Evolutionary conservation across 2,113 vertebrate species (phyloP), one percentile per base, ranked within the genome.

Genomic region (Serranochromis macrocephalus): DNA sequence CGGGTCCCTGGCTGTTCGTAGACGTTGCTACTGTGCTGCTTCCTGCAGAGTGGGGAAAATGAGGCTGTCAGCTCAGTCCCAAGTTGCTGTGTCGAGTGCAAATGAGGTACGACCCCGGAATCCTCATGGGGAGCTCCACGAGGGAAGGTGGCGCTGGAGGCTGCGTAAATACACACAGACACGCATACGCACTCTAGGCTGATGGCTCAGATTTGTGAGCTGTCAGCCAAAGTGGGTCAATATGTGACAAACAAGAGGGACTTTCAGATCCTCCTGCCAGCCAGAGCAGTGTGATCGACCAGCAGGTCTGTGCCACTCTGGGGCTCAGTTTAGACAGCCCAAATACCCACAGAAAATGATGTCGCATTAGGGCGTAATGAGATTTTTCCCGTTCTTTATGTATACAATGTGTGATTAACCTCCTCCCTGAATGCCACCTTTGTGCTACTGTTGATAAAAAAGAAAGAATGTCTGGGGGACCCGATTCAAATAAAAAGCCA

Each of bases 81-180:
- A 91, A 85, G 88, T 91, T 90, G 84, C 89, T 86, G 90, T 94
- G 93, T 94, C 86, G 90, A 94, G 96, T 95, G 96, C 93, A 96
- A 96, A 97, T 96, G 95, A 96, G 94, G 94, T 94, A 94, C 94
- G 92, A 85, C 92, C 94, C 58, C 16, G 86, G 86, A 86, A 89
- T 87, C 86, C 94, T 94, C 91, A 71, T 58, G 89, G 92, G 94
- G 90, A 87, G 85, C 78, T 91, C 88, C 66, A 29, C 51, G 71
- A 87, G 51, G 82, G 82, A 81, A 92, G 75, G 89, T 93, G 89
- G 84, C 6, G 55, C 88, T 86, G 33, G 53, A 91, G 91, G 93
- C 81, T 81, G 88, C 91, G 90, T 93, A 92, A 93, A 93, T 47
- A 91, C 83, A 91, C 87, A 87, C 31, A 68, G 54, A 83, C 16